Conservation (phyloP, 1,140 invertebrate genomes). For the Saccostrea glomerata region DNA sequence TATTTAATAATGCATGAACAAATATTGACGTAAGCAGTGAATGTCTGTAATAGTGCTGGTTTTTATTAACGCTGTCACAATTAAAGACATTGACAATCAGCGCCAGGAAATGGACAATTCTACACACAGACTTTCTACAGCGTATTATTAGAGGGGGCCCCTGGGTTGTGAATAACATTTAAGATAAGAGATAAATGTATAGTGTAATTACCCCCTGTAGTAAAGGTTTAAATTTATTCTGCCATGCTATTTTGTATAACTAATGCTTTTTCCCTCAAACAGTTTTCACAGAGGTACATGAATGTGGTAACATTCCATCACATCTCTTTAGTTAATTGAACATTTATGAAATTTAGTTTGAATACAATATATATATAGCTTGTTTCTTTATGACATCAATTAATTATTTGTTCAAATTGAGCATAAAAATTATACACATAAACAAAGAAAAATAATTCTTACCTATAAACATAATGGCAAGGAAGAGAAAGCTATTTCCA, state of each 20-base stretch:
- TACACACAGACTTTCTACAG: neutral
- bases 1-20: slow-evolving; percentile 29
- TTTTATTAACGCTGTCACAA: neutral
- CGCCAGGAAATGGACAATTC: slow-evolving; percentile 1
- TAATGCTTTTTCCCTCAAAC: too few species aligned
- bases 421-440: neutral
- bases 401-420: neutral
- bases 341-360: too few species aligned
- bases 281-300: too few species aligned
- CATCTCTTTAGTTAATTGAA: too few species aligned
- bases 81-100: neutral
- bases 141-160: too few species aligned
- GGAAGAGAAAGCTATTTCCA: slow-evolving; percentile 74
- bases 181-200: too few species aligned
- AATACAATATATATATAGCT: neutral
- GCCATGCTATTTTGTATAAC: too few species aligned
- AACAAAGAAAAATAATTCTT: slow-evolving; percentile 56
- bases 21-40: neutral
- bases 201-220: too few species aligned
- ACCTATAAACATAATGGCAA: slow-evolving; percentile 78
- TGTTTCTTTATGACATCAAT: too few species aligned
- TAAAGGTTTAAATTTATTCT: too few species aligned
- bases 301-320: too few species aligned
- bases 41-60: neutral
- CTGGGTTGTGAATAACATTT: too few species aligned